These are phyloP conservation scores for Anarhynchus alexandrinus DNA, from an alignment of 2,113 vertebrate species.

Conservation along the genomic window DNA sequence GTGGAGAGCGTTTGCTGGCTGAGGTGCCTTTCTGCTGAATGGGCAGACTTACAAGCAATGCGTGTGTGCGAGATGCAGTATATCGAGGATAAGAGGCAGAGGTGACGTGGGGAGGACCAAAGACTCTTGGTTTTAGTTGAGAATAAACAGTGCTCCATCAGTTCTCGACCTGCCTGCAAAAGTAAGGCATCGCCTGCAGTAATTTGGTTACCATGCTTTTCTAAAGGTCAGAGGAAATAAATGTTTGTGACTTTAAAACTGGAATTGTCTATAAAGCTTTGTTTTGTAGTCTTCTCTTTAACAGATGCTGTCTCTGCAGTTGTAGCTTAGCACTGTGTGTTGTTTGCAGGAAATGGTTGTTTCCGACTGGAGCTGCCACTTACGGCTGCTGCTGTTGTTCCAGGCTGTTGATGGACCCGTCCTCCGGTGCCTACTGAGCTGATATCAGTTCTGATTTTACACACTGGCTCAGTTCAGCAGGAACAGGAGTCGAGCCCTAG, in stretches of 20 bases:
- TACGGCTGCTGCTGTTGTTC: slow-evolving; percentile 43
- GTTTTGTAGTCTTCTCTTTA: not conserved
- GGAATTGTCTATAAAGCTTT: slow-evolving; percentile 3
- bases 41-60: not conserved
- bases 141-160: not conserved
- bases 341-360: not conserved
- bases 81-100: not conserved
- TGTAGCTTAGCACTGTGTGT: not conserved
- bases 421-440: slow-evolving; percentile 99
- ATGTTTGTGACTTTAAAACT: not conserved
- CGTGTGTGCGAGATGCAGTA: not conserved
- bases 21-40: not conserved
- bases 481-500: slow-evolving; percentile 98
- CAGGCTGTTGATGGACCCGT: slow-evolving; percentile 80
- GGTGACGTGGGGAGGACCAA: not conserved
- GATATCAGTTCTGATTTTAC: slow-evolving; percentile 97
- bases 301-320: not conserved
- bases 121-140: not conserved
- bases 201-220: not conserved
- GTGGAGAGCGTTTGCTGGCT: not conserved
- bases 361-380: not conserved
- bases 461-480: slow-evolving; percentile 99
- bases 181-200: not conserved
- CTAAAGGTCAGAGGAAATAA: not conserved
- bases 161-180: not conserved